Base-by-base conservation (phyloP, 2,888 invertebrate species). In the Tetragnatha montana region DNA sequence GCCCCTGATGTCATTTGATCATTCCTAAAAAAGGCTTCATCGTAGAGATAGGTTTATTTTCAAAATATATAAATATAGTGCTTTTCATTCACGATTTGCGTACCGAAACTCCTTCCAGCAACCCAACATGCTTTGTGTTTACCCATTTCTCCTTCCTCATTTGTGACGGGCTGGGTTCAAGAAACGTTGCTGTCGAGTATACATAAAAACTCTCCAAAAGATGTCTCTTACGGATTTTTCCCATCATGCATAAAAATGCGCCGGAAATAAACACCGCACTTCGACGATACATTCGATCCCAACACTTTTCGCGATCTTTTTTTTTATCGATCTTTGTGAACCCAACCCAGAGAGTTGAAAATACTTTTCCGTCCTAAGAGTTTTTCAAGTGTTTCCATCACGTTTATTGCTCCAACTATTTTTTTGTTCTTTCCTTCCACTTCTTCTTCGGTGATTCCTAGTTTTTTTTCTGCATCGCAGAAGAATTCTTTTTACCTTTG, bases 251-350 rank as follows among this genome's bases (percentile, higher is more conserved):
- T 50, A 19, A 19, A 17, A 75, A 49, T 75, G 17, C 12, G 8
- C 49, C 6, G 17, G 17, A 6, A 49, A 75, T 49, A 50, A 10
- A 21, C 76, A n/a, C 12, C 35, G 49, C 49, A n/a, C 76, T 49
- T 50, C n/a, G 76, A 50, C n/a, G 76, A 50, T 50, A 49, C 49
- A 76, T 50, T 19, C n/a, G 76, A 76, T n/a, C n/a, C n/a, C n/a
- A n/a, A 50, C 12, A 50, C 76, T 76, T 76, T 76, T 17, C 19
- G 76, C 76, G 14, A 19, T 21, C 6, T 76, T n/a, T n/a, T n/a
- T n/a, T n/a, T 60, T 60, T 60, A 60, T 60, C 12, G 60, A 60
- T 60, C 60, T 60, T 17, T 60, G 12, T 14, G 12, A 60, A 12
- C 60, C 12, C 60, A 17, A 60, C 60, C 8, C 60, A 17, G 17